phyloP scores from a whole-genome alignment of 2,797 vertebrate species.

The Stomatorhinus walkeri region DNA sequence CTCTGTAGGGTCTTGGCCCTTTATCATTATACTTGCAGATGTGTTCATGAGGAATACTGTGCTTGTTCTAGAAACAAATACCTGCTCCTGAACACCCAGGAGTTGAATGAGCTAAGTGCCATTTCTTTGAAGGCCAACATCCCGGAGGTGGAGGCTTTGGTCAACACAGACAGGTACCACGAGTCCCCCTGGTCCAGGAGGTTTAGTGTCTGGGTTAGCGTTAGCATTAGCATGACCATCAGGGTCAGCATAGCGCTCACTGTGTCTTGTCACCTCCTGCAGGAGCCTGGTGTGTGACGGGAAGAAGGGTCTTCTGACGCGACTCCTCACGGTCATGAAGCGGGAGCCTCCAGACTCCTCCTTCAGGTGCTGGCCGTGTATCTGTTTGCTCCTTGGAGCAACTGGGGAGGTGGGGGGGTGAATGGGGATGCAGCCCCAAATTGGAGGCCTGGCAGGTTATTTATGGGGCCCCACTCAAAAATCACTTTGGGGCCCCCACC shows the following conservation, averaged over 20 bases:
- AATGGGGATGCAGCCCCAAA: neutral
- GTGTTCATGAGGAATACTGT: neutral
- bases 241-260: neutral
- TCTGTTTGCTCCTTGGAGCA: neutral
- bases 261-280: neutral
- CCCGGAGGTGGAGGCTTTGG: constrained; percentile 89
- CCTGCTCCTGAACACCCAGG: constrained; percentile 87
- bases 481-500: neutral
- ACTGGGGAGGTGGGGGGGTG: neutral
- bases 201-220: neutral
- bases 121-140: constrained; percentile 97
- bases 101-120: constrained; percentile 90
- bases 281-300: constrained; percentile 93
- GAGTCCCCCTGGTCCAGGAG: neutral
- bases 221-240: neutral
- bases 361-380: constrained; percentile 68
- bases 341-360: constrained; percentile 93
- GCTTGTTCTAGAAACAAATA: constrained; percentile 82
- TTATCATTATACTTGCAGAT: neutral
- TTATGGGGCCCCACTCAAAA: neutral
- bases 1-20: neutral
- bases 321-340: constrained; percentile 95
- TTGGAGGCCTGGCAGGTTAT: neutral
- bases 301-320: constrained; percentile 88
- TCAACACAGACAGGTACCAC: constrained; percentile 86